Base-by-base conservation (phyloP, 2,113 vertebrate genomes). In the Heptranchias perlo region DNA sequence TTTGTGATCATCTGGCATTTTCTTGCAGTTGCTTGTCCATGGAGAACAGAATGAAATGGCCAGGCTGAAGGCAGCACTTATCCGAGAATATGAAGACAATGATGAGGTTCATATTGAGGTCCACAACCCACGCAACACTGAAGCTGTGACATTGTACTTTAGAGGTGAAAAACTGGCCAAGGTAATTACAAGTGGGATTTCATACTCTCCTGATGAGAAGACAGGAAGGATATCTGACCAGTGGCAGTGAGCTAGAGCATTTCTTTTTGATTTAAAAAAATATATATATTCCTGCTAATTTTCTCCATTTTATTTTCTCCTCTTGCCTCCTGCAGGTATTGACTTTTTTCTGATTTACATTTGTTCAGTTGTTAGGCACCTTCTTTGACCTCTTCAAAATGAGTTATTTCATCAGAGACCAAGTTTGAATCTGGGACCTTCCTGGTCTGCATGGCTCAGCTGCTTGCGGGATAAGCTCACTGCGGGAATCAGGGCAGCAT, bases 11-110 rank as follows among this genome's bases (percentile, higher is more conserved):
- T 58, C 14, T 91, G 95, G 61, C 6, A 96, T 1, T 96, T 96
- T 84, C 89, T 0, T 95, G 0, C 8, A 99, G 99, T 99, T 99
- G 96, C 97, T 99, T 97, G 99, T 99, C 86, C 99, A 99, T 0
- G 99, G 99, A 6, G 99, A 99, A 96, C 99, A 99, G 98, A 99
- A 99, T 2, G 99, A 99, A 97, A 99, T 99, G 99, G 99, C 99
- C 82, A 98, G 99, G 3, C 97, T 99, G 97, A 99, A 99, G 97
- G 99, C 99, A 25, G 99, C 99, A 0, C 97, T 99, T 97, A 99
- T 99, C 97, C 97, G 99, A 2, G 99, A 99, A 97, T 99, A 99
- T 65, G 99, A 99, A 96, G 99, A 99, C 97, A 99, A 99, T 0
- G 98, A 99, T 8, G 99, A 99, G 96, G 99, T 99, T 35, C 98